Conservation (phyloP, 37 sponge, comb jelly and placozoan genomes). For the Aplysina aerophoba region DNA sequence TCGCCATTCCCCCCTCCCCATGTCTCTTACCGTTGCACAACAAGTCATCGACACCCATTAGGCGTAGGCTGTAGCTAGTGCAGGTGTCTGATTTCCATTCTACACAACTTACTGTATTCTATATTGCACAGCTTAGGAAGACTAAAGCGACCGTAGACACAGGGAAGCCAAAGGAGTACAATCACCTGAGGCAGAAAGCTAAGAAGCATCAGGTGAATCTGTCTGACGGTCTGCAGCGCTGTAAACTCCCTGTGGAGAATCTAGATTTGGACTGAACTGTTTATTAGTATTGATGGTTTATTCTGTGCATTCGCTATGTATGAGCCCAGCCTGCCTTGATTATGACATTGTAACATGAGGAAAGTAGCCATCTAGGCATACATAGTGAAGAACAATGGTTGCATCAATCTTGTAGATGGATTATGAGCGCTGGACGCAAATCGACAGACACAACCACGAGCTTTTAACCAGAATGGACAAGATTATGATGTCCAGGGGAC, state of each 20-base stretch:
- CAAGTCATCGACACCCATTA: too few species aligned
- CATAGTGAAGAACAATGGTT: background rate
- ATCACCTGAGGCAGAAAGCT: slow-evolving; percentile 72
- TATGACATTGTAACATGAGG: too few species aligned
- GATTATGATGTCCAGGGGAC: slow-evolving; percentile 79
- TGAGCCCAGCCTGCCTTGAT: too few species aligned
- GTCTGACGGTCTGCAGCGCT: too few species aligned
- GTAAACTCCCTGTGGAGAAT: too few species aligned
- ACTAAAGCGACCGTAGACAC: slow-evolving; percentile 75
- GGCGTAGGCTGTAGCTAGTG: too few species aligned
- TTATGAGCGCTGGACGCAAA: slow-evolving; percentile 48
- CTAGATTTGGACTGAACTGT: too few species aligned
- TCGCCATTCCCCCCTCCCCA: too few species aligned
- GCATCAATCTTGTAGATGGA: slow-evolving; percentile 40
- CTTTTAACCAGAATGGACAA: slow-evolving; percentile 71
- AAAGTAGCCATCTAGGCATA: background rate
- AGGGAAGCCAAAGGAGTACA: slow-evolving; percentile 55
- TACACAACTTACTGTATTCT: background rate
- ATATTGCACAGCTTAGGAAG: slow-evolving; percentile 42
- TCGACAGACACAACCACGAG: slow-evolving; percentile 68
- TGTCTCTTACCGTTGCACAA: too few species aligned
- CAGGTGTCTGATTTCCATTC: background rate
- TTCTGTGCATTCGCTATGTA: too few species aligned
- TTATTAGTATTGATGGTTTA: too few species aligned
- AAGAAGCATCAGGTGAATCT: slow-evolving; percentile 55